phyloP scores from a whole-genome alignment of 2,888 invertebrate species.

The Pollenia angustigena region DNA sequence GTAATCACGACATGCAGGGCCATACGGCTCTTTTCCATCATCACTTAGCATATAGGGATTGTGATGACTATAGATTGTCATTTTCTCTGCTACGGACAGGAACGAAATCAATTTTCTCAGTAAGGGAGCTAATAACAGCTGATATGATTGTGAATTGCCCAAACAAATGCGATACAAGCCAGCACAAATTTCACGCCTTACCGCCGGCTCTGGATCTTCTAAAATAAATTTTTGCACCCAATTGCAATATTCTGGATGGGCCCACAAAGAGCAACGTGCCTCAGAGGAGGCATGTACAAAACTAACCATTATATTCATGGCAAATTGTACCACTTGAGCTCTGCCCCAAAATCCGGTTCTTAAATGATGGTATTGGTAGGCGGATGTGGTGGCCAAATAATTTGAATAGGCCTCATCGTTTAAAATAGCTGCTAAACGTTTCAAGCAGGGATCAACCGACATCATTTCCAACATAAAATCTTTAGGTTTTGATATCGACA shows the following conservation, averaged over 20 bases:
- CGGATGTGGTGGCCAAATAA: conserved; percentile 80
- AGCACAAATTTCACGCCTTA: conserved; percentile 95
- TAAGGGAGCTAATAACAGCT: conserved; percentile 90
- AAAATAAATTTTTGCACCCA: conserved; percentile 94
- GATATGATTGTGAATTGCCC: conserved; percentile 86
- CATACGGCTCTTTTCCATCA: conserved; percentile 95
- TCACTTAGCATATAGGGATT: conserved; percentile 82
- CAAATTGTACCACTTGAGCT: conserved; percentile 96
- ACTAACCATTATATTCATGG: conserved; percentile 95
- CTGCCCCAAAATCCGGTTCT: conserved; percentile 97
- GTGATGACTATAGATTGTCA: conserved; percentile 86
- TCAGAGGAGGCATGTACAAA: conserved; percentile 95
- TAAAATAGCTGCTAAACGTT: conserved; percentile 93
- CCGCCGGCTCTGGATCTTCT: conserved; percentile 96
- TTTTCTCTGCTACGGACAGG: conserved; percentile 92
- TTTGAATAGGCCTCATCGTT: conserved; percentile 90
- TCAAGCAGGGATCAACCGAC: conserved; percentile 92
- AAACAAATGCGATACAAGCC: conserved; percentile 95
- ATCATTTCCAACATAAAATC: conserved; percentile 90
- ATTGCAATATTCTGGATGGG: conserved; percentile 89
- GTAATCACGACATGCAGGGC: conserved; percentile 96
- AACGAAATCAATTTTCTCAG: conserved; percentile 92
- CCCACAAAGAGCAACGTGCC: conserved; percentile 90
- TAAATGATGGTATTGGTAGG: conserved; percentile 89
- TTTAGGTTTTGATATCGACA: conserved; percentile 88